Conservation (phyloP, 2,888 invertebrate genomes). For the Odontomyia ornata region DNA sequence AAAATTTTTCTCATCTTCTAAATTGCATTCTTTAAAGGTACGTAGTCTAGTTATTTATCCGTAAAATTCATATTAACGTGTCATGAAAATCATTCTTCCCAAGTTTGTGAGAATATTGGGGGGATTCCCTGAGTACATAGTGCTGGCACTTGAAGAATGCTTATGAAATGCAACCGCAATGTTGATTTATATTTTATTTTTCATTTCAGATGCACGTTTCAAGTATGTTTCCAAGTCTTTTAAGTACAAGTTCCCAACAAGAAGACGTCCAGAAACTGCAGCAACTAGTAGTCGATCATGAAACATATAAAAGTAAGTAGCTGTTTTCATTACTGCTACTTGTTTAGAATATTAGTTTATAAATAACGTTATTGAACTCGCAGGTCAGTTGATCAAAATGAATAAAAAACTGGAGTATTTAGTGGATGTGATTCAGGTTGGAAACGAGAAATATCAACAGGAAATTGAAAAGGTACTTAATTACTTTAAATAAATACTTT, state of each 20-base stretch:
- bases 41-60: neutral
- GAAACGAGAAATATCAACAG: neutral
- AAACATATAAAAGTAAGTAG: conserved; percentile 26
- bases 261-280: conserved; percentile 19
- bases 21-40: neutral
- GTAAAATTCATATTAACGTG: neutral
- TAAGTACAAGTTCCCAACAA: neutral
- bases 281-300: conserved; percentile 17
- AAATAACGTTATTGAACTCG: neutral
- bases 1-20: too few relatives aligned
- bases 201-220: conserved; percentile 7
- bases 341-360: neutral
- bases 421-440: neutral
- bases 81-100: neutral
- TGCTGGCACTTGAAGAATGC: too few relatives aligned
- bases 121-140: too few relatives aligned
- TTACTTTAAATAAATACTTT: too few relatives aligned
- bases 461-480: conserved; percentile 33
- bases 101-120: neutral
- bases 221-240: conserved; percentile 24
- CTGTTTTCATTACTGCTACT: neutral
- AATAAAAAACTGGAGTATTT: conserved; percentile 19
- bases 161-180: too few relatives aligned
- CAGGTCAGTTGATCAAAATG: conserved; percentile 19
- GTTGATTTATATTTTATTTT: neutral